A percentile compares a stretch with the other conserved stretches of the same genome.
These are phyloP conservation scores for Onthophagus taurus DNA, from an alignment of 1,140 invertebrate genomes.

Conservation along the genomic window DNA sequence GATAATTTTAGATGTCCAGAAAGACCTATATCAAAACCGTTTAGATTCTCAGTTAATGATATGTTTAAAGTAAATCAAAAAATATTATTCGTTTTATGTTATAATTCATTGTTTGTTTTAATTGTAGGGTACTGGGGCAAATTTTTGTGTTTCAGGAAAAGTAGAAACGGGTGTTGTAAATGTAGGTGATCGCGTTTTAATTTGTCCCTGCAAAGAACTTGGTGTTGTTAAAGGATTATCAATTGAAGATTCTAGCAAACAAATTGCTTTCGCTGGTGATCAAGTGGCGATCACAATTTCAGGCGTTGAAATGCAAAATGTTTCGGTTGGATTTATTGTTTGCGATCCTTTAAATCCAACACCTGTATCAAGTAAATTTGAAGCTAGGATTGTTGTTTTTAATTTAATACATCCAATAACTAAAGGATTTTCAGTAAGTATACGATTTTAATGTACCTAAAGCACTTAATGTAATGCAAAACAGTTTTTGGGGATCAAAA, in stretches of 20 bases:
- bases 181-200: constrained; percentile 74
- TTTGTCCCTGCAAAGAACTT: constrained; percentile 77
- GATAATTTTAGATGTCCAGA: constrained; percentile 77
- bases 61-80: constrained; percentile 63
- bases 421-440: constrained; percentile 70
- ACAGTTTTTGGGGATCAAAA: too few species aligned
- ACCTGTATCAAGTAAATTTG: constrained; percentile 68
- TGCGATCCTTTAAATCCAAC: constrained; percentile 74
- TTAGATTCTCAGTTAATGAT: constrained; percentile 89
- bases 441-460: too few species aligned
- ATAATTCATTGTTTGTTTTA: not conserved
- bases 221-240: constrained; percentile 63
- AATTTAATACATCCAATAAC: constrained; percentile 87
- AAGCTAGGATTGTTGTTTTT: constrained; percentile 89
- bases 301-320: constrained; percentile 75
- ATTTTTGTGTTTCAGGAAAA: constrained; percentile 79
- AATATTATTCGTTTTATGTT: not conserved
- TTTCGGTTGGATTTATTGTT: constrained; percentile 75
- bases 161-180: constrained; percentile 86
- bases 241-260: constrained; percentile 63
- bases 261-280: constrained; percentile 79
- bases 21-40: constrained; percentile 77
- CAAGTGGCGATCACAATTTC: constrained; percentile 73
- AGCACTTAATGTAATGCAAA: too few species aligned
- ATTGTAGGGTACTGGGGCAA: constrained; percentile 61